Evolutionary conservation across 2,113 vertebrate species (phyloP).

Genomic region (Phalacrocorax carbo): DNA sequence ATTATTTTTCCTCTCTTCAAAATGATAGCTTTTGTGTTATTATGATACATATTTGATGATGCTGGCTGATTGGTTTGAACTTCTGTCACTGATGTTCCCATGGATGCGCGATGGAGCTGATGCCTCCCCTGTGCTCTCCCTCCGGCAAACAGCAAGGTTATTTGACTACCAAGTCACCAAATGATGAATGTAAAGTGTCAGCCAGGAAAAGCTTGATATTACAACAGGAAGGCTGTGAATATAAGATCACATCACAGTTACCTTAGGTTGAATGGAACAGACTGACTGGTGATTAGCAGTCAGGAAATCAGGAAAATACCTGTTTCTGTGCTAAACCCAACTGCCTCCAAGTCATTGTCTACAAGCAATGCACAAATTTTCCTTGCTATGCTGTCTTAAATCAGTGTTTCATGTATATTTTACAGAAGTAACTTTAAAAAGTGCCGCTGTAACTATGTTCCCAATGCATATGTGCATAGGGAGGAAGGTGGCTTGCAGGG

Average conservation of each 20-base stretch:
- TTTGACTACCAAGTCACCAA: neutral
- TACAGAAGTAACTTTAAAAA: neutral
- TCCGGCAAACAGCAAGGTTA: neutral
- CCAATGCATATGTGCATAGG: neutral
- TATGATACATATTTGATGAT: neutral
- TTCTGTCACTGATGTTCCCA: neutral
- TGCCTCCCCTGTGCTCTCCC: neutral
- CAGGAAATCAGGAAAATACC: constrained; percentile 4
- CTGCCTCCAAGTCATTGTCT: neutral
- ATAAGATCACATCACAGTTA: constrained; percentile 27
- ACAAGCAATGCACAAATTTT: neutral
- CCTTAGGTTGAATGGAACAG: constrained; percentile 26
- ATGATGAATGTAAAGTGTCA: constrained; percentile 47
- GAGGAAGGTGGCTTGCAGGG: neutral
- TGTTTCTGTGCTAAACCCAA: constrained; percentile 14
- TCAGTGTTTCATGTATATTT: neutral
- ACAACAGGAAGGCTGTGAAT: constrained; percentile 38
- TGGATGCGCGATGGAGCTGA: neutral
- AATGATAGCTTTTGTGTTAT: neutral
- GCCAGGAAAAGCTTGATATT: constrained; percentile 27
- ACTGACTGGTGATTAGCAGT: constrained; percentile 53
- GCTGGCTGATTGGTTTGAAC: neutral
- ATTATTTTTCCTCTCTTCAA: neutral
- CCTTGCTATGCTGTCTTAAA: neutral
- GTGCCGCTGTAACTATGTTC: neutral